phyloP scores from a whole-genome alignment of 2,888 invertebrate genomes.

The Allophyes oxyacanthae region DNA sequence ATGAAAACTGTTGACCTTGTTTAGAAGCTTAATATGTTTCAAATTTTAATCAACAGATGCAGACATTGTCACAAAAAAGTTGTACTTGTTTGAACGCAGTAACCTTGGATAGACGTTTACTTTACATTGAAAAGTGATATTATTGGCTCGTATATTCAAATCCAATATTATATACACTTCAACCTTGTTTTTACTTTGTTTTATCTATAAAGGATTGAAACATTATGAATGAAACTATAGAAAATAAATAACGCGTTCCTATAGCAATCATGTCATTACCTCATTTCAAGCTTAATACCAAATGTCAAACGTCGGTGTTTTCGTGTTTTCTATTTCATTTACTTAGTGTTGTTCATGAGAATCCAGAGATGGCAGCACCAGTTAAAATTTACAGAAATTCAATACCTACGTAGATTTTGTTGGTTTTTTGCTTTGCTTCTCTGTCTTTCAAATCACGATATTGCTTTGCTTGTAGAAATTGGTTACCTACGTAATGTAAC shows the following conservation, averaged over 20 bases:
- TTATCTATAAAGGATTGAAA: background rate
- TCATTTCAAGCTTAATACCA: conserved; percentile 67
- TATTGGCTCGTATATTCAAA: conserved; percentile 1
- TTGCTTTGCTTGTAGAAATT: conserved; percentile 44
- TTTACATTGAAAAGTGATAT: conserved; percentile 34
- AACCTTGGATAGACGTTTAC: conserved; percentile 68
- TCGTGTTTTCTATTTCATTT: conserved; percentile 46
- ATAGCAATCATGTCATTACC: conserved; percentile 48
- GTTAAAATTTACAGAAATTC: conserved; percentile 75
- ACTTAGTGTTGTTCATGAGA: conserved; percentile 28
- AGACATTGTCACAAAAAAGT: conserved; percentile 88
- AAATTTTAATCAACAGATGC: conserved; percentile 90
- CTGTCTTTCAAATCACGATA: conserved; percentile 68
- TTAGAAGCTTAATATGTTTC: conserved; percentile 89
- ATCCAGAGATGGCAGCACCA: conserved; percentile 77
- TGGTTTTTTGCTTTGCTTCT: conserved; percentile 75
- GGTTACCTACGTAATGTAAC: conserved; percentile 36
- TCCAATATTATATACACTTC: background rate
- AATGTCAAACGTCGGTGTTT: conserved; percentile 59
- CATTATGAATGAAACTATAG: background rate
- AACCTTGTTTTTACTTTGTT: background rate
- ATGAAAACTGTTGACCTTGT: conserved; percentile 90
- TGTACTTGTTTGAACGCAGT: conserved; percentile 71
- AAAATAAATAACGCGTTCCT: background rate
- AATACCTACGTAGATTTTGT: conserved; percentile 66